Evolutionary conservation across 2,113 vertebrate species (phyloP), one percentile per base, ranked within the genome.

Genomic region (Hippocampus abdominalis): DNA sequence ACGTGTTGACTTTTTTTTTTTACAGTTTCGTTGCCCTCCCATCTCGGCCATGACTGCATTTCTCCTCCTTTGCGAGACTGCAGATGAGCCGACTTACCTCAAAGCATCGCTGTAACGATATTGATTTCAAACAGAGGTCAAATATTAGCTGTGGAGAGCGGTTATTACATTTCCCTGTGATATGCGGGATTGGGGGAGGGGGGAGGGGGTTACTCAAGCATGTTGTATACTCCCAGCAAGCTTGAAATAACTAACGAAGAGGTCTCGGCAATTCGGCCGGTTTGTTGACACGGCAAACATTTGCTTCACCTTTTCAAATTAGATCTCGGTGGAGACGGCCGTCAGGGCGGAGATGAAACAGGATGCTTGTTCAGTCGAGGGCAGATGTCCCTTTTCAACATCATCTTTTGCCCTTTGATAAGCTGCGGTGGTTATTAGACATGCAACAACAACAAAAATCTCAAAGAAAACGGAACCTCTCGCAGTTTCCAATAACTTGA

Each of bases 251-350:
- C 82, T n/a, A 65, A 79, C 32, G 74, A 78, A 57, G 85, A 80
- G 60, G 69, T 81, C 25, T 8, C 62, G 11, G 76, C 79, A 69
- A 82, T 62, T 48, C 54, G n/a, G n/a, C 75, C 68, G 72, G 79
- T 74, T 71, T 86, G 79, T 89, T 88, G 83, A 87, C 83, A 72
- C 51, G 66, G 78, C 75, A 82, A 89, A 89, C 83, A 82, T 87
- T 86, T 81, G 77, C 76, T 79, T 82, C 75, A 78, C 85, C 82
- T 82, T 83, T 86, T 84, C 78, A 87, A 87, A 84, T 82, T 72
- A 81, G 71, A 75, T 82, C 67, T 78, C 62, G 64, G 60, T 48
- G 51, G 61, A 75, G 71, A 59, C 27, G 18, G 42, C 11, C 10
- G 42, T 12, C 9, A 1, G 62, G 5, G 36, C n/a, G 53, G 64